Percentiles rank a stretch among this genome's conserved stretches.
phyloP scores from a whole-genome alignment of 2,797 vertebrate species.

The Syndactyla subalaris region DNA sequence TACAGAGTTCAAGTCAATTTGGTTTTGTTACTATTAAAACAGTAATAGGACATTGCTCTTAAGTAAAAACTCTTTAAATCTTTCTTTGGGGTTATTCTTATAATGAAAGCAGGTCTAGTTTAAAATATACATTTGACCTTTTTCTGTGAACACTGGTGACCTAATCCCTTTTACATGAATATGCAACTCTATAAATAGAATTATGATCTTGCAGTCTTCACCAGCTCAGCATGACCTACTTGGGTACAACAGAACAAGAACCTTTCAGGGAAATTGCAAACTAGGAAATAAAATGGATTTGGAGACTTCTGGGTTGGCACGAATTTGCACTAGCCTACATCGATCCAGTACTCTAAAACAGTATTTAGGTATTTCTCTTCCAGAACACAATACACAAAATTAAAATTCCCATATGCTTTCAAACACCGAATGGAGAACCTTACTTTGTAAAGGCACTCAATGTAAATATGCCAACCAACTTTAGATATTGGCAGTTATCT shows the following conservation, averaged over 20 bases:
- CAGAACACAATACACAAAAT: neutral
- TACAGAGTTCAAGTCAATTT: neutral
- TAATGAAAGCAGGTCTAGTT: neutral
- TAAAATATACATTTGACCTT: neutral
- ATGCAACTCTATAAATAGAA: neutral
- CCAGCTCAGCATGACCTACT: neutral
- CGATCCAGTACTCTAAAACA: neutral
- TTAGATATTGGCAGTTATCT: neutral
- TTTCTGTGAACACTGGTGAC: neutral
- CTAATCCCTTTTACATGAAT: neutral
- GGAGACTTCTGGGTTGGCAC: neutral
- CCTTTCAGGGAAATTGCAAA: neutral
- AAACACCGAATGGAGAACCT: neutral
- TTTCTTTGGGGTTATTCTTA: neutral
- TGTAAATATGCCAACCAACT: neutral
- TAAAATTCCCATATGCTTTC: neutral
- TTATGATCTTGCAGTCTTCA: neutral
- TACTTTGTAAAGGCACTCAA: neutral
- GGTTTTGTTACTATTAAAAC: neutral
- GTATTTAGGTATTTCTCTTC: neutral
- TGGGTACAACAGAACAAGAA: neutral
- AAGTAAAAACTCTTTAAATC: neutral
- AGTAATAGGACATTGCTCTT: neutral
- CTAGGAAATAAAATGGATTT: neutral
- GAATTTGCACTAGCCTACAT: neutral